Evolutionary conservation across 2,113 vertebrate species (phyloP).

Genomic region (Eulemur rufifrons): DNA sequence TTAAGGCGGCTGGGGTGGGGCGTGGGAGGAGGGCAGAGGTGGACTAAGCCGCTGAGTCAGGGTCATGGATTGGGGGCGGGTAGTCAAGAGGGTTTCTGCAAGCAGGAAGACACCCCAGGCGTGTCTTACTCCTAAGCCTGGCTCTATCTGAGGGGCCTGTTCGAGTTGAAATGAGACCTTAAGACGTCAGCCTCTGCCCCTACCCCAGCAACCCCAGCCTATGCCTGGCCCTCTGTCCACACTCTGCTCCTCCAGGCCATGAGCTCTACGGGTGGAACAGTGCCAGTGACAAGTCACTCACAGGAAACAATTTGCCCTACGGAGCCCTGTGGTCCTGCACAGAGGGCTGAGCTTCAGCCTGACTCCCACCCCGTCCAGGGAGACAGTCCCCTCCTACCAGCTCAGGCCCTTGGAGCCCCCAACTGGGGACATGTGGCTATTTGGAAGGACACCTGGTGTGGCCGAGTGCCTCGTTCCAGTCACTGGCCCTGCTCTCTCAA

Average conservation of each 20-base stretch:
- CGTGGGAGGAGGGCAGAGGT: conserved; percentile 62
- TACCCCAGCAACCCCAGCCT: not conserved
- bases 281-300: not conserved
- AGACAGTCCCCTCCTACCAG: not conserved
- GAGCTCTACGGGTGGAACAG: not conserved
- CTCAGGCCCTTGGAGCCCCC: not conserved
- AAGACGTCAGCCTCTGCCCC: not conserved
- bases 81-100: not conserved
- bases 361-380: not conserved
- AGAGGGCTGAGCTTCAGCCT: not conserved
- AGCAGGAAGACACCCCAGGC: not conserved
- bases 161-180: not conserved
- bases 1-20: conserved; percentile 70
- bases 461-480: conserved; percentile 49
- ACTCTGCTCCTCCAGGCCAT: not conserved
- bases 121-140: not conserved
- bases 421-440: not conserved
- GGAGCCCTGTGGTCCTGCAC: not conserved
- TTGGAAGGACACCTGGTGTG: conserved; percentile 76
- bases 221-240: not conserved
- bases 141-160: not conserved
- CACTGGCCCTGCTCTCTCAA: conserved; percentile 48
- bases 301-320: not conserved
- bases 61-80: not conserved
- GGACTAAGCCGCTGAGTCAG: conserved; percentile 75